Evolutionary conservation across 1,140 invertebrate species (phyloP), one percentile per base, ranked within the genome.

Genomic region (Drosophila lowei): DNA sequence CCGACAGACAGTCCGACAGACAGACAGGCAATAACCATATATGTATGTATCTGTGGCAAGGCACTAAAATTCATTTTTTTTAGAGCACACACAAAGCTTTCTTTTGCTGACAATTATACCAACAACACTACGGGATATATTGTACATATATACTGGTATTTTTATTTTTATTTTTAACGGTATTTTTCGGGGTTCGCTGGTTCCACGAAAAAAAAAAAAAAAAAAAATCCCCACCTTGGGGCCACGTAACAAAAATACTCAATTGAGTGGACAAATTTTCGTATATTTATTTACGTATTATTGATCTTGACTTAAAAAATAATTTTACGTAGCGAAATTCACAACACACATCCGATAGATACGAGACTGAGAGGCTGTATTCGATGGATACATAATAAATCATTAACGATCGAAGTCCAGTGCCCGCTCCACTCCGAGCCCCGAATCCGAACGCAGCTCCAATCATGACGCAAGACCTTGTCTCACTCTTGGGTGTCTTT

Each of bases 351-450:
- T 23, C 25, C 23, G 23, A 25, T 25, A 25, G 23, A 25, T 25
- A 25, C 23, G 23, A 23, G 5, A 23, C 5, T 6, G 23, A 25
- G 23, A 30, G 53, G 47, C 25, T 18, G 43, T 41, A 34, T 13
- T 30, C 47, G 63, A 67, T 55, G 64, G 56, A 48, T 68, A 75
- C 72, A 76, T 68, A 75, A 76, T 68, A 75, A 76, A 76, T 76
- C 63, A 76, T 67, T 75, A 68, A 75, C 54, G 60, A 72, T 73
- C 47, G 68, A 61, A 38, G 34, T 38, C 34, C 34, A 13, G 3
- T 38, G 44, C 4, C 28, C 28, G 52, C 56, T 68, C n/a, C n/a
- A n/a, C n/a, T n/a, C n/a, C n/a, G n/a, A n/a, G n/a, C n/a, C n/a
- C n/a, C n/a, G n/a, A n/a, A n/a, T n/a, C n/a, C n/a, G n/a, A n/a